These are phyloP conservation scores for Gymnosoma rotundatum DNA, from an alignment of 2,888 invertebrate genomes.

Conservation along the genomic window DNA sequence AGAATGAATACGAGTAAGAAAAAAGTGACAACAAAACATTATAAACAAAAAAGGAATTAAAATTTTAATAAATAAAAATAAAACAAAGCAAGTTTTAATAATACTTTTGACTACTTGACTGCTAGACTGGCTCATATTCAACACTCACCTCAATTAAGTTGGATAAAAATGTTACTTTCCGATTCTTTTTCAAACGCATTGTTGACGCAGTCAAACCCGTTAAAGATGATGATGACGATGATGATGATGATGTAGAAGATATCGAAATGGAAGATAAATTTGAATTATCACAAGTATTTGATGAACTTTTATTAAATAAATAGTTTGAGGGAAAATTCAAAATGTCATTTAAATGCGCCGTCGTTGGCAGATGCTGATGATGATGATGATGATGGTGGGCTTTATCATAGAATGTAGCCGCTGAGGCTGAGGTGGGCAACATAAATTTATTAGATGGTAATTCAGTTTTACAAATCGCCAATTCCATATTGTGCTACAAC, in stretches of 20 bases:
- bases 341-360: conserved; percentile 76
- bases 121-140: neutral
- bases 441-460: conserved; percentile 79
- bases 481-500: conserved; percentile 79
- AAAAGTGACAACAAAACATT: conserved; percentile 28
- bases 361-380: conserved; percentile 50
- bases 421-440: conserved; percentile 77
- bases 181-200: conserved; percentile 82
- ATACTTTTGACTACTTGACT: conserved; percentile 2
- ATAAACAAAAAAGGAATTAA: conserved; percentile 54
- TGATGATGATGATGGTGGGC: conserved; percentile 44
- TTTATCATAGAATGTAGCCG: conserved; percentile 76
- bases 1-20: conserved; percentile 34
- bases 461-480: conserved; percentile 80
- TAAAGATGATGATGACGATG: conserved; percentile 54
- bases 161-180: conserved; percentile 81
- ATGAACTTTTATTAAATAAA: conserved; percentile 72
- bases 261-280: conserved; percentile 52
- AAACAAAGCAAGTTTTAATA: conserved; percentile 1
- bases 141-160: conserved; percentile 81
- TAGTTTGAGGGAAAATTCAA: conserved; percentile 77
- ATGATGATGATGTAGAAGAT: conserved; percentile 52
- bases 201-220: conserved; percentile 62
- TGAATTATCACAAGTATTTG: conserved; percentile 63
- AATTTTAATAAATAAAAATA: conserved; percentile 30